Evolutionary conservation across 2,888 invertebrate genomes (phyloP), one percentile per base, ranked within the genome.

Genomic region (Hipparchia semele): DNA sequence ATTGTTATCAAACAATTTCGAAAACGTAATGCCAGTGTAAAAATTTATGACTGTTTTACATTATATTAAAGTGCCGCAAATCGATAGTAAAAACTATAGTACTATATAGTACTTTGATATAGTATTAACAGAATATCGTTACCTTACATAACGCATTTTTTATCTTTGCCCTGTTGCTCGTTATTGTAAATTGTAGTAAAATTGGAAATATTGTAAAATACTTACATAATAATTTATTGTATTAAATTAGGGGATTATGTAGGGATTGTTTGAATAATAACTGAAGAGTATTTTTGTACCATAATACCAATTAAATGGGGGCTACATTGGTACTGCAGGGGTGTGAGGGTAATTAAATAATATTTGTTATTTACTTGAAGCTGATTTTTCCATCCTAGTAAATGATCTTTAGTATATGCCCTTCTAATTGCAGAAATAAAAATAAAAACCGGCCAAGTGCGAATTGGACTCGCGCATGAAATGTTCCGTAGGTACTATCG

Each of bases 211-310:
- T 62, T 75, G 72, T 77, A 70, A 60, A 68, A 70, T 73, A 71
- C 66, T 70, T 69, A 39, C 51, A 46, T 66, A 76, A 70, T 76
- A 73, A 77, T 74, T 77, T 74, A 75, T 77, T 77, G 61, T 78
- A 73, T 71, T 76, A 74, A 71, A 75, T 76, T 76, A 77, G 69
- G 73, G 73, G 68, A 58, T 60, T 73, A 39, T 8, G 74, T 66
- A 8, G 72, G 69, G 67, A 58, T 64, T 82, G 82, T 87, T 85
- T 83, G 82, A 83, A 80, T 83, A 81, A 81, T 83, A 84, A 84
- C 80, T 80, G 82, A 78, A 77, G 75, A 79, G 87, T 90, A 90
- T 90, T 90, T 90, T 90, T 90, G 81, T 90, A 90, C 87, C 82
- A 82, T 86, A 86, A 83, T 59, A 49, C 51, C 13, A 51, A 6